Evolutionary conservation across 2,888 invertebrate species (phyloP), one percentile per base, ranked within the genome.

Genomic region (Drepanosiphum platanoidis): DNA sequence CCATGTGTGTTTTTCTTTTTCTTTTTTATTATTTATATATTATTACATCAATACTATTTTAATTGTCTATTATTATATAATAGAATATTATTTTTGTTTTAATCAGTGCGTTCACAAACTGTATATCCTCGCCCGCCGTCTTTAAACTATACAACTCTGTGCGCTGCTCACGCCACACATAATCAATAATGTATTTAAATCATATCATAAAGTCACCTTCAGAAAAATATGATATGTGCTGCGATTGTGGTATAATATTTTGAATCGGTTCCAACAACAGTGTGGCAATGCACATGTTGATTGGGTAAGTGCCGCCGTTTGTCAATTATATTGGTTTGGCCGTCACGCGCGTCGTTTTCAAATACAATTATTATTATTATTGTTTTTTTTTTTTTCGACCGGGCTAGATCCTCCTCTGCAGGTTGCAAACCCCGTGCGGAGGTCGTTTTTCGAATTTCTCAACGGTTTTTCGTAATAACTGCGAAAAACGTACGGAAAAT

Each of bases 31-130:
- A 30, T 83, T 27, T 66, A 58, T 68, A 68, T 36, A 70, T 58
- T 75, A 84, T 66, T 74, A 52, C 3, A 52, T 84, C 74, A 83
- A 75, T 83, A 83, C 66, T 84, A 75, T 84, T 84, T 84, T 66
- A 82, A n/a, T 32, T 58, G 15, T 75, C 68, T 83, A 75, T 84
- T 84, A 84, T 77, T 68, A 77, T 58, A 84, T 36, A 84, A 77
- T 68, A 77, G 32, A 77, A 70, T 39, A 83, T 66, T 66, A 75
- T 75, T 68, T n/a, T 84, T 68, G 64, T 84, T 84, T 77, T 66
- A 39, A 77, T 13, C 5, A 39, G 34, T 36, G 71, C 72, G 30
- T 78, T 78, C 64, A 15, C n/a, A 36, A 32, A 39, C 52, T 30
- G 11, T 71, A 18, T 34, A 64, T 64, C 64, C 1, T 64, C 9